Evolutionary conservation across 2,113 vertebrate genomes (phyloP).

Genomic region (Oryzias celebensis): DNA sequence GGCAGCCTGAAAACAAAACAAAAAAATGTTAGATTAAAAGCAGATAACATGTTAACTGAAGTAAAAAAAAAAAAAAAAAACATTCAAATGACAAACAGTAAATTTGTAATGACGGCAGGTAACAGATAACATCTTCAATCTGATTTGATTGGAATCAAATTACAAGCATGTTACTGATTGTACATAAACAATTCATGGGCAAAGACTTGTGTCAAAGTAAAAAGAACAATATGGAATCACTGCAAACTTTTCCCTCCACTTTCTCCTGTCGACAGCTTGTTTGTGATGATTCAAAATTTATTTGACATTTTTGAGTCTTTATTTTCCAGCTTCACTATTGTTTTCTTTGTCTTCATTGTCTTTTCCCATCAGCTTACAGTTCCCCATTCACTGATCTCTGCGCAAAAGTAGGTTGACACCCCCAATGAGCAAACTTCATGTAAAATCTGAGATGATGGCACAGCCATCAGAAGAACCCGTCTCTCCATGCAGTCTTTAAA

Average conservation of each 20-base stretch:
- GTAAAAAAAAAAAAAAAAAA: too few species aligned
- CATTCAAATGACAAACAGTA: too few species aligned
- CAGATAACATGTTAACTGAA: too few species aligned
- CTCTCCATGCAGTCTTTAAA: slow-evolving; percentile 1
- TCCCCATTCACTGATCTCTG: slow-evolving; percentile 11
- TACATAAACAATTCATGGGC: too few species aligned
- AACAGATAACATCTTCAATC: too few species aligned
- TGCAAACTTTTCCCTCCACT: slow-evolving; percentile 1
- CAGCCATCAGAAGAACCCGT: slow-evolving; percentile 28
- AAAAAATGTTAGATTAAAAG: too few species aligned
- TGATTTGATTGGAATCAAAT: too few species aligned
- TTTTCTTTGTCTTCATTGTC: slow-evolving; percentile 5
- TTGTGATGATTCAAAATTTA: slow-evolving; percentile 19
- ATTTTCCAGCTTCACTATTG: slow-evolving; percentile 1
- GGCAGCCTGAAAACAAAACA: too few species aligned
- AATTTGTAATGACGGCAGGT: too few species aligned
- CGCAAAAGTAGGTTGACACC: slow-evolving; percentile 37
- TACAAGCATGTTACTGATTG: too few species aligned
- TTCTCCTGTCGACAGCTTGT: slow-evolving; percentile 12
- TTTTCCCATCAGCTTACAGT: slow-evolving; percentile 1
- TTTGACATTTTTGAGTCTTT: slow-evolving; percentile 29
- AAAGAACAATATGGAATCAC: slow-evolving; percentile 1
- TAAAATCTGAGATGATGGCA: slow-evolving; percentile 39
- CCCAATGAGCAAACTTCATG: slow-evolving; percentile 42
- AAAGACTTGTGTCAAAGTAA: neutral